Base-by-base conservation (phyloP, 2,797 vertebrate species). In the Epinephelus coioides region DNA sequence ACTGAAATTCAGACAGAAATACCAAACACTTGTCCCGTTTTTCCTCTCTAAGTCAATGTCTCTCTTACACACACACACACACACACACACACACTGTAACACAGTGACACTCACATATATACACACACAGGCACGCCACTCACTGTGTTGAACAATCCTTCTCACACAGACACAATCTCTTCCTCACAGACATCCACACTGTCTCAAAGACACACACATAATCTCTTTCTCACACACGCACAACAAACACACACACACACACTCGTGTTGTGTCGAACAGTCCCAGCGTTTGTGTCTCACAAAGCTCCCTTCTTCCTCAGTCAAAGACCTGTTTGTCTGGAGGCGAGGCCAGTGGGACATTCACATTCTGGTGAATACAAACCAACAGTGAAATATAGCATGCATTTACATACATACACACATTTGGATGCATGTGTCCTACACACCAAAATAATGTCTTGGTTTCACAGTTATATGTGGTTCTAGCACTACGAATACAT, bases 241-340 rank as follows among this genome's bases (percentile, higher is more conserved):
- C 34, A 62, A 70, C 65, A 30, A 23, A 27, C 30, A 76, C 63
- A 53, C 64, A 63, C 68, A 21, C 38, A 70, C 74, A 76, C 81
- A 68, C 72, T 63, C n/a, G 10, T 53, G 21, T 61, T 68, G 68
- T 30, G 43, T 67, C 9, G 25, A 90, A 94, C 93, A 94, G 93
- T 94, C 85, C 84, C 78, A 65, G 63, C 21, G 84, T 89, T 91
- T 94, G 90, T 88, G 73, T 90, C 84, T 88, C 78, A 94, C 93
- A 95, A 94, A 91, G 93, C 87, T 81, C 59, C 79, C 76, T 93
- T 95, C 86, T 91, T 86, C 76, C 76, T 82, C 81, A 25, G 53
- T 93, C 84, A 95, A 94, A 93, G 87, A 83, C 76, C 78, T 62
- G 71, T 89, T 92, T 96, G 95, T 95, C 80, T 88, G 65, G 61